Base-by-base conservation (phyloP, 2,888 invertebrate species). In the Lasioglossum malachurum region DNA sequence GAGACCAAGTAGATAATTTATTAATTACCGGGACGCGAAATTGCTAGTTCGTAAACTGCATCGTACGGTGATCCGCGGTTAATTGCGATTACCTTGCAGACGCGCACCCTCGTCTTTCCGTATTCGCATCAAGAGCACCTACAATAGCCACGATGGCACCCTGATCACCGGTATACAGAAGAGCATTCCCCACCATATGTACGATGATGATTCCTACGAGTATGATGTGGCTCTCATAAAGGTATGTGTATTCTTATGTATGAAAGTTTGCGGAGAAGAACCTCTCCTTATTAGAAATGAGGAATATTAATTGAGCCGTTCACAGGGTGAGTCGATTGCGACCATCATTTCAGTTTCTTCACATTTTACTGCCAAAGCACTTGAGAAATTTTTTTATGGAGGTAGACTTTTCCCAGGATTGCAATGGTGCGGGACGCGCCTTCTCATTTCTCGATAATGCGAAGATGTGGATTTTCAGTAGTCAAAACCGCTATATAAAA, bases 211-310 rank as follows among this genome's bases (percentile, higher is more conserved):
- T 0, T 95, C 94, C 0, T 93, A 93, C 16, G 96, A 96, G 89
- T 96, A 95, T 81, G 96, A 96, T 60, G 95, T 96, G 27, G 94
- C 95, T 7, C 82, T 96, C 44, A 78, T 96, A 38, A 91, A 95
- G 93, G 95, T 95, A 81, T 4, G 49, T 23, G 23, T 64, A 7
- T 27, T 10, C 35, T 4, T 23, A 60, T 19, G 12, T 23, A 53
- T 14, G 14, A n/a, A 23, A 38, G n/a, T 27, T 49, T 38, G 14
- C 19, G 4, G 14, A 23, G 38, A 75, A 16, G 14, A 64, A 31
- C 27, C 16, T 31, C 16, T 31, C 2, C 2, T 14, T 31, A 16
- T 64, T 64, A 64, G 27, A 60, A 14, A 31, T 64, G 0, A 31
- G 8, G 23, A 53, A 23, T 53, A 8, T 23, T 49, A 49, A 49